Evolutionary conservation across 2,113 vertebrate species (phyloP), one percentile per base, ranked within the genome.

Genomic region (Hippopotamus amphibius): DNA sequence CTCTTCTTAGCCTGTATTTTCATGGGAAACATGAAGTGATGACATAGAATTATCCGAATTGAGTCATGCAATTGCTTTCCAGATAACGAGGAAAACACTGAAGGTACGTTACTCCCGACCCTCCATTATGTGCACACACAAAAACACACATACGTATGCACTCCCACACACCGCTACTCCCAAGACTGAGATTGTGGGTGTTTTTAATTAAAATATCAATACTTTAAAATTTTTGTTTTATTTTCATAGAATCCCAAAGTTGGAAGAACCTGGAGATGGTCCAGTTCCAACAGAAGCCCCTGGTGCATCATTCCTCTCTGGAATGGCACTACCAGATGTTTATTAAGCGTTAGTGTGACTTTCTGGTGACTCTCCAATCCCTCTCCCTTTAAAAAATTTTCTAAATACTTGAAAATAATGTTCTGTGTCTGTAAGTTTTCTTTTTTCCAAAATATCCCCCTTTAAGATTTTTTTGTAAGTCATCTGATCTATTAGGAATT

Each of bases 321-420:
- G 65, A 91, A 48, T 28, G 7, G 88, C 63, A 48, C 37, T 28
- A 6, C 43, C 16, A 33, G 46, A 41, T 81, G 55, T 24, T 96
- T 48, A 30, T 15, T 37, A 89, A 57, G 19, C 21, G 41, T 92
- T 80, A n/a, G 8, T 59, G 33, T 85, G 77, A 63, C 14, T 63
- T 88, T 50, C 48, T 68, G 1, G 15, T 83, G 24, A 61, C 30
- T 77, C n/a, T 61, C 55, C 24, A 55, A 77, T 80, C 3, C 37
- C 15, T 83, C 48, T 81, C 50, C 53, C 55, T 66, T 90, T 48
- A 30, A 83, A 37, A 92, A 61, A 30, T 53, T 17, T 66, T 81
- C 33, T 61, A 81, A 82, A 86, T 95, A 79, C 68, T 93, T 93
- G 77, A 82, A 88, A 90, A 72, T 24, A 53, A 37, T 93, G 37